Evolutionary conservation across 2,888 invertebrate species (phyloP), one percentile per base, ranked within the genome.

Genomic region (Philopedon plagiatum): DNA sequence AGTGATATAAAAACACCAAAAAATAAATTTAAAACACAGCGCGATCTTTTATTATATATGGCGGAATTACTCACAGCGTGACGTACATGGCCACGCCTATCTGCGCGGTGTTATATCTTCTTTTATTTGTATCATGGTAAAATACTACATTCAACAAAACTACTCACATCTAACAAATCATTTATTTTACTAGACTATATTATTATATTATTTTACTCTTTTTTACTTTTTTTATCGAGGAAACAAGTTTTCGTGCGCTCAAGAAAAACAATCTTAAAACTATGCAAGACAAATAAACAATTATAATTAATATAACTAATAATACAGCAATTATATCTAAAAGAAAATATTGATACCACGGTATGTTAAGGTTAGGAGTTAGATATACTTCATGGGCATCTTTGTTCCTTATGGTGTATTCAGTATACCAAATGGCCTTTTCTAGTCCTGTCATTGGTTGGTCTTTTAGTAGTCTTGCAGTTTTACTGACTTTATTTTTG

Each of bases 361-460:
- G 78, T 32, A 80, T 39, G 58, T 77, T 72, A 32, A 76, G 15
- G 13, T 68, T 46, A 39, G 78, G 76, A 65, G 23, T 37, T 13
- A 74, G 71, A 61, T 69, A 65, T 75, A 81, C 75, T 62, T 79
- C 78, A 49, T 69, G 71, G 0, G 79, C 78, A 11, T 80, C 81
- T 62, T 76, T 78, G 41, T 81, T 74, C 39, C 80, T 75, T 7
- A 83, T 76, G 4, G 81, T 78, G 67, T 80, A 83, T 73, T 83
- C 82, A 4, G 79, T 80, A 80, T 81, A 81, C 78, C 81, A 81
- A 5, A 81, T 73, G 7, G 81, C 81, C 51, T 78, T 75, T 19
- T 81, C 78, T 15, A 82, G 61, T 18, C 80, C 76, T 7, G 76
- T 71, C 71, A 78, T 76, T n/a, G 82, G 81, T 61, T 79, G 75